phyloP scores from a whole-genome alignment of 2,888 invertebrate species.

The Limnephilus lunatus region DNA sequence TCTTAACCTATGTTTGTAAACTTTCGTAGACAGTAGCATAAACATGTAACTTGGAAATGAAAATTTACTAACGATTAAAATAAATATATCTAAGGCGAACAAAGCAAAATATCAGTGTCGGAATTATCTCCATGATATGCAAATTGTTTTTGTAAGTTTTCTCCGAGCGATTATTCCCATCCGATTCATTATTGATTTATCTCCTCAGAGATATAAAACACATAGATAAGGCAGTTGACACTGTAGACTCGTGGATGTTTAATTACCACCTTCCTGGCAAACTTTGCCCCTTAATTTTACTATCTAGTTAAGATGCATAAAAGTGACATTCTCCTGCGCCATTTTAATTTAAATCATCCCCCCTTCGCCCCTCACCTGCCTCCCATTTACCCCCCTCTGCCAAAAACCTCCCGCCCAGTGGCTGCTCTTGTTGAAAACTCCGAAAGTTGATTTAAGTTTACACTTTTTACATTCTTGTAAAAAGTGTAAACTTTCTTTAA shows the following conservation, averaged over 20 bases:
- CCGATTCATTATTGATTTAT: conserved; percentile 63
- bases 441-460: neutral
- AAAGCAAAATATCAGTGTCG: conserved; percentile 18
- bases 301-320: conserved; percentile 67
- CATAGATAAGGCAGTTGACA: conserved; percentile 66
- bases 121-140: conserved; percentile 47
- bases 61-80: neutral
- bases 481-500: neutral
- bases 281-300: conserved; percentile 66
- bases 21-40: too few species aligned
- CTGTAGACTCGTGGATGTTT: conserved; percentile 66
- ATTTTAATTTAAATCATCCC: conserved; percentile 66
- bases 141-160: conserved; percentile 40
- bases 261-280: conserved; percentile 66
- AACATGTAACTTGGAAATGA: neutral
- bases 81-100: neutral
- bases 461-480: neutral
- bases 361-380: conserved; percentile 40
- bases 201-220: conserved; percentile 64
- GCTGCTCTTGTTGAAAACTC: neutral
- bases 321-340: conserved; percentile 67
- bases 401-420: conserved; percentile 34
- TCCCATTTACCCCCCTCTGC: neutral
- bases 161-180: conserved; percentile 34
- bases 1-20: too few species aligned